phyloP scores from a whole-genome alignment of 2,113 vertebrate genomes.

The Calonectris borealis region DNA sequence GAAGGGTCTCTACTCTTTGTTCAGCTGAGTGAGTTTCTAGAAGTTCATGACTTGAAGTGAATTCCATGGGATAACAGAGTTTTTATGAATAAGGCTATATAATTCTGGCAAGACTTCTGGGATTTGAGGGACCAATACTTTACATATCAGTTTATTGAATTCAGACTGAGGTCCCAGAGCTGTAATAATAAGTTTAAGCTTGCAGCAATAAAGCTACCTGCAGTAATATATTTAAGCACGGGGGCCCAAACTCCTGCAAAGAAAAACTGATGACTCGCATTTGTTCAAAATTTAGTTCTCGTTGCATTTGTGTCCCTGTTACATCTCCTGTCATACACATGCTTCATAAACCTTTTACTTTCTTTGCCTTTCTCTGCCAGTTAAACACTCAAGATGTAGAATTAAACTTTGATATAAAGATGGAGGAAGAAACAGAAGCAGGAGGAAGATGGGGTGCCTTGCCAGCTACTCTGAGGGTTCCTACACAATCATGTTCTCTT shows the following conservation, averaged over 20 bases:
- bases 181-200: neutral
- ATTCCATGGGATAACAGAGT: neutral
- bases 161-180: neutral
- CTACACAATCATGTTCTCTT: neutral
- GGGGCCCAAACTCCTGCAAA: neutral
- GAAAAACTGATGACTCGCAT: neutral
- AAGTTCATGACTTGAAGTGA: neutral
- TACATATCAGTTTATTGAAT: neutral
- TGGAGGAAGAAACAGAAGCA: neutral
- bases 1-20: neutral
- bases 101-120: neutral
- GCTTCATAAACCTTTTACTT: neutral
- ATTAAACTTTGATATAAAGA: slow-evolving; percentile 1
- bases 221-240: neutral
- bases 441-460: neutral
- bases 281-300: neutral
- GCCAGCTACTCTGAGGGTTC: neutral
- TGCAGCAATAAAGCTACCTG: neutral
- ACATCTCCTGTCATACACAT: neutral
- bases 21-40: neutral
- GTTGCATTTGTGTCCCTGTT: neutral
- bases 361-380: neutral
- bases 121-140: neutral
- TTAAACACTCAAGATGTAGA: neutral
- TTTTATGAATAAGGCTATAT: neutral